Percentiles rank a stretch among this genome's conserved stretches.
Conservation (phyloP, 2,888 invertebrate genomes). For the Eretmocerus hayati region DNA sequence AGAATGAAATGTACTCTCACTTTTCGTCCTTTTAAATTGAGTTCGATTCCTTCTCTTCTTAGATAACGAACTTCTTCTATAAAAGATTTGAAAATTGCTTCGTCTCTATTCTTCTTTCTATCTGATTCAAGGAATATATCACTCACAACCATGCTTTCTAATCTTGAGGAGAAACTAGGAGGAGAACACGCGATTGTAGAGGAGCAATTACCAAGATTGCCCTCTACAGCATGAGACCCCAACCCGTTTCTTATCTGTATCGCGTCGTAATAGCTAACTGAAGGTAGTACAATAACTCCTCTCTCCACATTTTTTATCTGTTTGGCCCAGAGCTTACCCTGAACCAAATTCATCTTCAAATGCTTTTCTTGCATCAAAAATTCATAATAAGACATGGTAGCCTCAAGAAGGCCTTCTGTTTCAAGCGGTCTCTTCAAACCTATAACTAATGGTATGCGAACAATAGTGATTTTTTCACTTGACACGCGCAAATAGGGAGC, state of each 20-base stretch:
- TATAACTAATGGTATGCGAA: not conserved
- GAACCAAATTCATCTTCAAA: conserved; percentile 7
- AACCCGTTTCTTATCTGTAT: not conserved
- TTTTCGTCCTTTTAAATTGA: not conserved
- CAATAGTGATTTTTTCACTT: not conserved
- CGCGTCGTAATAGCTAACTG: not conserved
- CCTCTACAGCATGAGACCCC: not conserved
- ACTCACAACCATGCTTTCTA: not conserved
- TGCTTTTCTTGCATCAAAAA: conserved; percentile 6
- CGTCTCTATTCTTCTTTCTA: not conserved
- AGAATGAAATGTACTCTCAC: not conserved
- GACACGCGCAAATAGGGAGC: no score
- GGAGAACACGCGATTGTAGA: not conserved
- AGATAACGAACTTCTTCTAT: not conserved
- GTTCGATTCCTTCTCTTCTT: not conserved
- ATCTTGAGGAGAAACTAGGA: not conserved
- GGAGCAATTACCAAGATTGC: not conserved
- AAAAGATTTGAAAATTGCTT: not conserved
- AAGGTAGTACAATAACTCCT: not conserved
- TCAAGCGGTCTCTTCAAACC: conserved; percentile 1
- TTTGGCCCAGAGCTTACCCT: conserved; percentile 9
- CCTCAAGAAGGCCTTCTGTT: conserved; percentile 7
- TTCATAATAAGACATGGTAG: conserved; percentile 3
- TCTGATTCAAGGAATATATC: not conserved
- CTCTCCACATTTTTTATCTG: conserved; percentile 1